Percentiles rank a stretch among this genome's conserved stretches.
phyloP scores from a whole-genome alignment of 1,140 invertebrate genomes.

The Drosophila setifemur region DNA sequence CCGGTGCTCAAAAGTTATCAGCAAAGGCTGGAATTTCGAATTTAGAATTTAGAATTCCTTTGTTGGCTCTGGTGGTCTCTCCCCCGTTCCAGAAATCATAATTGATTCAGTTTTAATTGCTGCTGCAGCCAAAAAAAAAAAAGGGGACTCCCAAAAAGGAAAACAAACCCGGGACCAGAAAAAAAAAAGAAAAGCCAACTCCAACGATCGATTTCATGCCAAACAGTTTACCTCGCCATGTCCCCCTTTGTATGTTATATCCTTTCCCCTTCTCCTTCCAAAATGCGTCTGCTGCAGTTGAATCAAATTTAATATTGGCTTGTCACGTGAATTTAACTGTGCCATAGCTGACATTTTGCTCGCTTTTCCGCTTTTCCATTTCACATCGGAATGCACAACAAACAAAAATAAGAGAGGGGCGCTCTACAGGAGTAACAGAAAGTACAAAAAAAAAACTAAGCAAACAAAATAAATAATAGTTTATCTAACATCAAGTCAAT shows the following conservation, averaged over 20 bases:
- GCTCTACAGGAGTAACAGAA: not conserved
- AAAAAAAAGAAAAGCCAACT: slow-evolving; percentile 30
- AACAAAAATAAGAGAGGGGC: not conserved
- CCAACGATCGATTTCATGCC: slow-evolving; percentile 66
- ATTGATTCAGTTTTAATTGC: slow-evolving; percentile 78
- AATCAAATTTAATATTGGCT: slow-evolving; percentile 77
- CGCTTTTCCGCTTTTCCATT: slow-evolving; percentile 53
- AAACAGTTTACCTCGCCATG: slow-evolving; percentile 1
- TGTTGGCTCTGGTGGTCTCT: too few species aligned
- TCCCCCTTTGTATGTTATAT: not conserved
- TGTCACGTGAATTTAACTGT: slow-evolving; percentile 76
- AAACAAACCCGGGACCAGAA: not conserved
- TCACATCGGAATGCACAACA: slow-evolving; percentile 41
- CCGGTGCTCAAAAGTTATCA: too few species aligned
- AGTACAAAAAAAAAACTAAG: not conserved
- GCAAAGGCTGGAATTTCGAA: too few species aligned
- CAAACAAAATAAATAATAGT: not conserved
- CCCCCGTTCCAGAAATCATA: slow-evolving; percentile 65
- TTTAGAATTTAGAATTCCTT: too few species aligned
- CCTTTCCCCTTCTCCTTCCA: not conserved
- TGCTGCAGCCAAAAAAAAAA: slow-evolving; percentile 29
- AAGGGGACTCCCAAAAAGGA: not conserved
- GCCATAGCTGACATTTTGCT: slow-evolving; percentile 46
- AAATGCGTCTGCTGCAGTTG: slow-evolving; percentile 32
- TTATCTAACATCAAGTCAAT: too few species aligned